phyloP scores from a whole-genome alignment of 2,113 vertebrate species.

The Oreocharis arfaki region DNA sequence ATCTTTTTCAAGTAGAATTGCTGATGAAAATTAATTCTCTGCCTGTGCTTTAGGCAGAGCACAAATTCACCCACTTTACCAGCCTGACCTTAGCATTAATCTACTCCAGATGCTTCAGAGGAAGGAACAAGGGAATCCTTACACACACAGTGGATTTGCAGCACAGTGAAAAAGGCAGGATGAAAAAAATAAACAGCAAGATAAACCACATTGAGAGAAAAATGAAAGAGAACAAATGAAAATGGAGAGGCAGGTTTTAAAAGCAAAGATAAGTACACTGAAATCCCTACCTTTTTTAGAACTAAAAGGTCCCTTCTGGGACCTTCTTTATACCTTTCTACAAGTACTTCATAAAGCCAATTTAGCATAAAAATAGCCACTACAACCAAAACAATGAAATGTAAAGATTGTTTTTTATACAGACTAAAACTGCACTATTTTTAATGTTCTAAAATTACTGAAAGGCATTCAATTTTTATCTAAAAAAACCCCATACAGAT shows the following conservation, averaged over 20 bases:
- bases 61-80: neutral
- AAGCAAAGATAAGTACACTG: neutral
- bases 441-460: neutral
- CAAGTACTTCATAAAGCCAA: neutral
- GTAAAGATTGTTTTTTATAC: neutral
- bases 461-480: neutral
- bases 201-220: neutral
- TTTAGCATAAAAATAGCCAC: neutral
- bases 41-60: neutral
- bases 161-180: neutral
- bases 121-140: neutral
- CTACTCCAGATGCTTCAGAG: neutral
- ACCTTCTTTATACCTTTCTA: neutral
- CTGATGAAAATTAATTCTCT: neutral
- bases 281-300: neutral
- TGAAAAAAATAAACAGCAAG: neutral
- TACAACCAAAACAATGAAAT: neutral
- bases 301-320: neutral
- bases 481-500: neutral
- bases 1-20: neutral
- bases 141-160: rapidly evolving
- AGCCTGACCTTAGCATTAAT: neutral
- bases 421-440: neutral
- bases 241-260: neutral
- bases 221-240: neutral